Conservation (phyloP, 2,113 vertebrate species). For the Planiliza haematocheilus region DNA sequence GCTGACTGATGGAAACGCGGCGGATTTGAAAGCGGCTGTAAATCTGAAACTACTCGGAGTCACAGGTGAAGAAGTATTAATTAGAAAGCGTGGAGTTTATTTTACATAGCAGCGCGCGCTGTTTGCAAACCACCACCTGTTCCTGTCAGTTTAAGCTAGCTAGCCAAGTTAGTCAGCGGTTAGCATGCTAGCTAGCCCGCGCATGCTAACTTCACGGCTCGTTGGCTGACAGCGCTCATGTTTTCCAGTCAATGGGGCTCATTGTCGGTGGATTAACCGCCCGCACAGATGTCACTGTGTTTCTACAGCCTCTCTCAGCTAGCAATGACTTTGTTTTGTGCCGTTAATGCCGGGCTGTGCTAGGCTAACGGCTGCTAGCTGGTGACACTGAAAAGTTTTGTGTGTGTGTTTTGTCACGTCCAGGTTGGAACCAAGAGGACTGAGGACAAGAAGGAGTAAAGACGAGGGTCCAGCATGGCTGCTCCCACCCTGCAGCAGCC, state of each 20-base stretch:
- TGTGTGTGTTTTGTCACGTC: not conserved
- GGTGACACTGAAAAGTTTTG: too few relatives aligned
- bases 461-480: constrained; percentile 72
- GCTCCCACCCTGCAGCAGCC: constrained; percentile 85
- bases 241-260: not conserved
- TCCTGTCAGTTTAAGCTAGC: not conserved
- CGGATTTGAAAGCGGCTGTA: too few relatives aligned
- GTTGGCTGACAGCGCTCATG: not conserved
- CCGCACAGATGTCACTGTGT: too few relatives aligned
- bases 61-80: too few relatives aligned
- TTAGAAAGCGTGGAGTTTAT: too few relatives aligned
- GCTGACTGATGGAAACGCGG: too few relatives aligned
- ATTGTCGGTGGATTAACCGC: not conserved
- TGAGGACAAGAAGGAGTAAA: not conserved
- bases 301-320: rapidly evolving
- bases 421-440: constrained; percentile 10
- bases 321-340: too few relatives aligned
- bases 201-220: not conserved
- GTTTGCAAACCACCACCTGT: constrained; percentile 12
- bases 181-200: constrained; percentile 13
- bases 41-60: too few relatives aligned
- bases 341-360: too few relatives aligned
- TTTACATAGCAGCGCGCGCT: too few relatives aligned
- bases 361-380: too few relatives aligned
- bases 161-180: constrained; percentile 28